Evolutionary conservation across 2,888 invertebrate species (phyloP), one percentile per base, ranked within the genome.

Genomic region (Xestia sexstrigata): DNA sequence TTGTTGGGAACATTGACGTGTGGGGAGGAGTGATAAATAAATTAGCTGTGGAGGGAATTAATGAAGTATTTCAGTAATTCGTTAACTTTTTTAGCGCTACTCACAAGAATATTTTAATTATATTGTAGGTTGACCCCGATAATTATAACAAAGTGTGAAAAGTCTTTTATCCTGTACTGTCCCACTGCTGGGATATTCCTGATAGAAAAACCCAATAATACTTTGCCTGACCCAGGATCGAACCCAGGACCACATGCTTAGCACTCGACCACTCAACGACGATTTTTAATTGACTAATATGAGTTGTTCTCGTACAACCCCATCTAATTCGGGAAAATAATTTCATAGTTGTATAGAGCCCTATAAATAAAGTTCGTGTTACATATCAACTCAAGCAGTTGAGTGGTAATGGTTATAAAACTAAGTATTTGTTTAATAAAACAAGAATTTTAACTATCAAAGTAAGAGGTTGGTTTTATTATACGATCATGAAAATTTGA

Each of bases 401-500:
- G 0, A 4, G 17, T 9, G n/a, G 15, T 55, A 39, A 47, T 47
- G 26, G 35, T 1, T 39, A 39, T 79, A 55, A 72, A 71, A 78
- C 45, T n/a, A 26, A 45, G 52, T 66, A 72, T 79, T 79, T 74
- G 23, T 52, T 52, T 20, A 74, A 79, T 79, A 67, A 74, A 79
- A 80, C 62, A 80, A 55, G 67, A 81, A 69, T 66, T 76, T 69
- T 66, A 88, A 70, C 49, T 35, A 65, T 52, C 39, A 60, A 79
- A 76, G 68, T 58, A 49, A 81, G 45, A 76, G 26, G 35, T 66
- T 70, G 65, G 52, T 81, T 81, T 80, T 65, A 81, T 81, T 81
- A 70, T 60, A 81, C 77, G 81, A 55, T 60, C 82, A 70, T 81
- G 45, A 81, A 81, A 70, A 23, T 65, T 68, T 74, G 52, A 67